These are phyloP conservation scores for Liasis olivaceus DNA, from an alignment of 2,797 vertebrate species.

Conservation along the genomic window DNA sequence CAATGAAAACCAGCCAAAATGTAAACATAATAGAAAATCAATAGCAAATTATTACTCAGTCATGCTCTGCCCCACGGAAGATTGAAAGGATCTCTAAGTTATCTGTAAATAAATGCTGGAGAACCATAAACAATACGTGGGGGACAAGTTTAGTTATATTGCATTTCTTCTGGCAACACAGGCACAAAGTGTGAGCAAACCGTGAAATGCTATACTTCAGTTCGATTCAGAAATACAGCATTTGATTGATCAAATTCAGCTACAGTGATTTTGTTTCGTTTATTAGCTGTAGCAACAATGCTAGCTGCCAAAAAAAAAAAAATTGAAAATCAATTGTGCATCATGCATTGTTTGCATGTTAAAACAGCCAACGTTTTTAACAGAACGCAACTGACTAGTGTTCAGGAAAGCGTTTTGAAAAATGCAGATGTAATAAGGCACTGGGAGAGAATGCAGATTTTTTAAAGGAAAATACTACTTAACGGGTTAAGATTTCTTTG, in stretches of 20 bases:
- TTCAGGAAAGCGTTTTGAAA: not conserved
- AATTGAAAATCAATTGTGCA: not conserved
- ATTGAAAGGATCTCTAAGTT: not conserved
- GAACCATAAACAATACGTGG: not conserved
- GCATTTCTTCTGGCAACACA: not conserved
- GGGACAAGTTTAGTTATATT: not conserved
- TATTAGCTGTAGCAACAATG: not conserved
- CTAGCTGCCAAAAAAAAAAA: not conserved
- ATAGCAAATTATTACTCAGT: not conserved
- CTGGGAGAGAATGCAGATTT: not conserved
- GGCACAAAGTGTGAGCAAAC: not conserved
- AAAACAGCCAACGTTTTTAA: not conserved
- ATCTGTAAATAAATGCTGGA: not conserved
- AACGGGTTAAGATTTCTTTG: not conserved
- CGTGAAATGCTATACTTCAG: not conserved
- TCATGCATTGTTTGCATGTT: not conserved
- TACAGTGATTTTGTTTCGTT: not conserved
- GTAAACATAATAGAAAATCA: slow-evolving; percentile 10
- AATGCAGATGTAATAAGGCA: not conserved
- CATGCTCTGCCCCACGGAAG: not conserved
- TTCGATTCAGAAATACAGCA: not conserved
- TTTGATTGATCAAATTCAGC: not conserved
- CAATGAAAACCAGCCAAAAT: slow-evolving; percentile 10
- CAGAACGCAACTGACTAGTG: not conserved
- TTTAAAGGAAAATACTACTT: not conserved